Base-by-base conservation (phyloP, 1,140 invertebrate species). In the Drosophila saltans region DNA sequence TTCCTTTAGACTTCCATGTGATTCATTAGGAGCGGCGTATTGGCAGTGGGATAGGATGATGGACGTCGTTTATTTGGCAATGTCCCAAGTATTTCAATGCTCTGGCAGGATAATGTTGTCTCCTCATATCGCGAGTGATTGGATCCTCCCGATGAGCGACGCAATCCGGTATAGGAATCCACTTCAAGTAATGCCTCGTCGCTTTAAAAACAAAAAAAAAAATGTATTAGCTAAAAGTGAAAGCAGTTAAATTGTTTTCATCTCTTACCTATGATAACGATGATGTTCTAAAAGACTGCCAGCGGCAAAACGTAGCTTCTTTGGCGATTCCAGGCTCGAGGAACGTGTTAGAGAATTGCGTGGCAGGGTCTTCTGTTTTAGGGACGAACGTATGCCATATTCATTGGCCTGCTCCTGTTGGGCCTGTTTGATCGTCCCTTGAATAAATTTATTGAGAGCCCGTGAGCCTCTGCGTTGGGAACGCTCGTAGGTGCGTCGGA, bases 281-380 rank as follows among this genome's bases (percentile, higher is more conserved):
- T 94, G 93, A 64, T 94, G 94, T 85, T 95, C 94, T 63, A 95
- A 88, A 45, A 95, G 93, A 80, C 95, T 95, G 1, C 95, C 95
- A 36, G 95, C 95, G 1, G 96, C 96, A 80, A 97, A 97, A 52
- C 96, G 92, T 39, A 97, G 89, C 75, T 95, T 95, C 85, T 97
- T 97, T 26, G 96, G 96, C 28, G 96, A 97, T 90, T 97, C 96
- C 74, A 96, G 93, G 82, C 96, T 97, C 59, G 95, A 95, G 79
- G 95, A 96, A 66, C 96, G 77, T 0, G 92, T 81, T 1, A 92
- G 58, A 0, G 88, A 86, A 63, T 90, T 92, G 2, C 91, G 72
- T 9, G 91, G 89, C 36, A 91, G 59, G 28, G 75, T 84, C 58
- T 86, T 78, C 40, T 93, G 91, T 78, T 96, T 96, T 8, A 96